A percentile compares a stretch with the other conserved stretches of the same genome.
Conservation (phyloP, 2,888 invertebrate genomes). For the Acleris emargana region DNA sequence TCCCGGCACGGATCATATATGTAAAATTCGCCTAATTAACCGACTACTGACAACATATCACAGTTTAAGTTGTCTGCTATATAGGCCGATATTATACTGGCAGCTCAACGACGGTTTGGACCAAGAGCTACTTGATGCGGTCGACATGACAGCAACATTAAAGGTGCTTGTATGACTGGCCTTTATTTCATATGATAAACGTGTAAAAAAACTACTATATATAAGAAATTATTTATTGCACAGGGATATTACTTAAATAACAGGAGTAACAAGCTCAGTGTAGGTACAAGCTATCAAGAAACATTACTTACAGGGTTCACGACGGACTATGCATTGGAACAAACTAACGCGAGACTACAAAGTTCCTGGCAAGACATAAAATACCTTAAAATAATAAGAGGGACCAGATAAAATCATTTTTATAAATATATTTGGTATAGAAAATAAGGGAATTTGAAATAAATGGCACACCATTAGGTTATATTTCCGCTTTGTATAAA, state of each 20-base stretch:
- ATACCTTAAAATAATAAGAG: background rate
- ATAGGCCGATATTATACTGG: no score
- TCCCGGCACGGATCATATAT: no score
- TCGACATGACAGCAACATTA: no score
- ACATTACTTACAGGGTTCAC: constrained; percentile 39
- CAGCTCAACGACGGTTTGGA: no score
- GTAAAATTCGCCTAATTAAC: no score
- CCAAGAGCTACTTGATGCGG: no score
- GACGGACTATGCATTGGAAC: background rate
- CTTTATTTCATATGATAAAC: constrained; percentile 19
- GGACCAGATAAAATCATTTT: constrained; percentile 13
- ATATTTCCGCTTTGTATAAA: constrained; percentile 6
- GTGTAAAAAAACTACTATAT: constrained; percentile 46
- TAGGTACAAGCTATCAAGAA: constrained; percentile 45
- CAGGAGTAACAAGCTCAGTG: constrained; percentile 54
- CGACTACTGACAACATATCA: no score
- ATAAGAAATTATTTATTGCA: constrained; percentile 76
- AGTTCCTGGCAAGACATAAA: constrained; percentile 26
- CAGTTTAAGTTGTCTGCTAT: no score
- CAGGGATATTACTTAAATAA: constrained; percentile 69
- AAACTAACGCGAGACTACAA: background rate
- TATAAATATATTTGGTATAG: constrained; percentile 46
- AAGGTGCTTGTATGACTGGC: no score
- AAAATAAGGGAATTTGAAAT: constrained; percentile 34
- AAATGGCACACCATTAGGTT: constrained; percentile 44